Evolutionary conservation across 2,888 invertebrate species (phyloP).

Genomic region (Xestia sexstrigata): DNA sequence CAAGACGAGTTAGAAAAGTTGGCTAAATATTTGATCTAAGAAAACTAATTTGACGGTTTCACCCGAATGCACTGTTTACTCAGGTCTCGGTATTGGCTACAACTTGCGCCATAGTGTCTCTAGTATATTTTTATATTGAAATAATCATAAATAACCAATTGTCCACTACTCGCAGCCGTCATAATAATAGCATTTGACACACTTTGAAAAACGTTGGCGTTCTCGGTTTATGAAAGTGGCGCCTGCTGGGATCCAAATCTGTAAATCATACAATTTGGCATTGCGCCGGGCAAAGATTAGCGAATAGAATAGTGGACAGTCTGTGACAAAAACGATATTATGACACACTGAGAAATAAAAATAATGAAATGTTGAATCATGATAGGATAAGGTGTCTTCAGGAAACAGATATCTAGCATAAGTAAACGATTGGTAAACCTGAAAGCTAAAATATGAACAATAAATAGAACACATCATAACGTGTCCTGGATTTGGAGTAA

Average conservation of each 20-base stretch:
- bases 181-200: conserved; percentile 79
- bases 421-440: conserved; percentile 45
- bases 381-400: background rate
- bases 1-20: conserved; percentile 45
- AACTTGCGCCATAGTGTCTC: conserved; percentile 24
- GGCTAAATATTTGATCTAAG: conserved; percentile 57
- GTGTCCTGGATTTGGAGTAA: conserved; percentile 59
- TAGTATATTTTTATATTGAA: conserved; percentile 50
- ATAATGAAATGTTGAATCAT: background rate
- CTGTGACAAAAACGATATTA: conserved; percentile 37
- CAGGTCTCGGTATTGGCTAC: conserved; percentile 3
- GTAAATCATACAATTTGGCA: conserved; percentile 88
- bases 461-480: conserved; percentile 63
- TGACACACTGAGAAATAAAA: conserved; percentile 19
- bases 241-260: conserved; percentile 76
- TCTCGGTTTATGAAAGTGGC: conserved; percentile 82
- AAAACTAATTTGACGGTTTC: conserved; percentile 40
- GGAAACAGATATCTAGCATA: conserved; percentile 22
- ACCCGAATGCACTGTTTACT: conserved; percentile 23
- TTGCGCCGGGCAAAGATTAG: conserved; percentile 79
- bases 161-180: conserved; percentile 54
- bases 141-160: conserved; percentile 58
- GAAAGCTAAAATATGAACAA: conserved; percentile 51
- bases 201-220: conserved; percentile 75
- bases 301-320: conserved; percentile 50